These are phyloP conservation scores for Ips typographus DNA, from an alignment of 1,140 invertebrate species.

Conservation along the genomic window DNA sequence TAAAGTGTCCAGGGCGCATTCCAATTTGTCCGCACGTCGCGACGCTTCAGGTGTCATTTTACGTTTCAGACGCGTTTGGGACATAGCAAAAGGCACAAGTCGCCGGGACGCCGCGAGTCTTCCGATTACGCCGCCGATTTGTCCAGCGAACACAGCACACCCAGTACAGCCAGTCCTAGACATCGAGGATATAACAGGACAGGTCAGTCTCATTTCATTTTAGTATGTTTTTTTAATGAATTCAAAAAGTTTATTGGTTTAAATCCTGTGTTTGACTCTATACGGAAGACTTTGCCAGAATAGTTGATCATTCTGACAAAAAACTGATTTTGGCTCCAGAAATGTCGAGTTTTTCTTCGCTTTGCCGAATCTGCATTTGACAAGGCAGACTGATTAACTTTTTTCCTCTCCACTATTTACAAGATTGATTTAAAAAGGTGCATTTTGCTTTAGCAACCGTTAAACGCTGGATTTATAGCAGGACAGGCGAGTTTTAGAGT, in stretches of 20 bases:
- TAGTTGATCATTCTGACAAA: background rate
- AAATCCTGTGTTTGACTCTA: background rate
- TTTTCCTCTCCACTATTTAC: no score
- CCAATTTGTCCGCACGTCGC: no score
- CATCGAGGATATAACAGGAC: slow-evolving; percentile 57
- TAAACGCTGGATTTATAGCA: slow-evolving; percentile 11
- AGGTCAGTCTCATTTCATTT: slow-evolving; percentile 46
- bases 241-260: background rate
- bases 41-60: background rate
- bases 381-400: no score
- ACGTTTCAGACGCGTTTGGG: slow-evolving; percentile 62
- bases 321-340: background rate
- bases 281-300: background rate
- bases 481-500: slow-evolving; percentile 8
- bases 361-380: no score
- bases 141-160: slow-evolving; percentile 70
- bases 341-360: no score
- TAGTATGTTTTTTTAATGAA: background rate
- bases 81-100: slow-evolving; percentile 61
- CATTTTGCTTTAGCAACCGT: background rate
- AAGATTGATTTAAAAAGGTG: no score
- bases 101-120: slow-evolving; percentile 53
- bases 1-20: no score
- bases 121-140: slow-evolving; percentile 73
- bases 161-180: slow-evolving; percentile 67